Conservation (phyloP, 1,140 invertebrate genomes). For the Bradynema listronoti region DNA sequence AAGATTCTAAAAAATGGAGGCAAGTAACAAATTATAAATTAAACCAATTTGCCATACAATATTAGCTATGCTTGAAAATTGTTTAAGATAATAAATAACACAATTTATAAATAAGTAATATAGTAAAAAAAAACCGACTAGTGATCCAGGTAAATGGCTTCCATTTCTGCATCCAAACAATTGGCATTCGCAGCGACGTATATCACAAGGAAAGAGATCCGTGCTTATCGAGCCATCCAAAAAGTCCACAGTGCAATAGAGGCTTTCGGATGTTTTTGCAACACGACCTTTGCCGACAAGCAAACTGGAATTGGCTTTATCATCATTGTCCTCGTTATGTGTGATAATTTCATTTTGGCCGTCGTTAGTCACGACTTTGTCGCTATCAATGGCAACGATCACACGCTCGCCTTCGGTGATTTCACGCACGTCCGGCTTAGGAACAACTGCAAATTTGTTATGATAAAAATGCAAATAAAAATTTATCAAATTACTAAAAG, state of each 20-base stretch:
- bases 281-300: constrained; percentile 17
- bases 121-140: constrained; percentile 11
- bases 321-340: too few species aligned
- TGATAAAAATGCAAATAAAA: background rate
- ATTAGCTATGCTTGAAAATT: background rate
- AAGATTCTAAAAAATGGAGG: too few species aligned
- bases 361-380: background rate
- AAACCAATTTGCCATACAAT: background rate
- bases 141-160: constrained; percentile 21
- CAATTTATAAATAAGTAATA: too few species aligned
- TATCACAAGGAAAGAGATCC: constrained; percentile 25
- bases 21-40: background rate
- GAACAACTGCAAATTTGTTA: background rate
- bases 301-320: background rate
- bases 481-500: background rate
- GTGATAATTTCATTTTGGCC: too few species aligned
- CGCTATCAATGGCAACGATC: constrained; percentile 13
- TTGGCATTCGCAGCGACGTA: constrained; percentile 26
- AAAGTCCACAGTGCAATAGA: constrained; percentile 25
- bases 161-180: constrained; percentile 28
- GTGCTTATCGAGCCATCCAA: constrained; percentile 20
- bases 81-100: background rate
- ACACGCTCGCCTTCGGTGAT: constrained; percentile 15
- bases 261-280: constrained; percentile 12
- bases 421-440: background rate